Evolutionary conservation across 1,140 invertebrate species (phyloP), one percentile per base, ranked within the genome.

Genomic region (Heliconius melpomene): DNA sequence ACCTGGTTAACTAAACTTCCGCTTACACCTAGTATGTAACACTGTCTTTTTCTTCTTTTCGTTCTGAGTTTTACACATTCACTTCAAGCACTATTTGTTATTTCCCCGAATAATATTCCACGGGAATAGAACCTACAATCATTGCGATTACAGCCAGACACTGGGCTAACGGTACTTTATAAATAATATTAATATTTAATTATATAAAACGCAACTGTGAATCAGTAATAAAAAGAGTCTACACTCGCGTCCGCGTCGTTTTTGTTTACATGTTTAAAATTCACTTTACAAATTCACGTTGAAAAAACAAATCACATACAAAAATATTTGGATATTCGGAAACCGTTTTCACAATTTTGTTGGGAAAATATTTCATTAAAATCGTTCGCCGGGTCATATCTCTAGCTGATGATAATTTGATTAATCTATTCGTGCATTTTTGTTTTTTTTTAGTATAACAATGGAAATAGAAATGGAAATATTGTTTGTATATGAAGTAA

Each of bases 241-340:
- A 66, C 60, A 9, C 26, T 29, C 60, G 60, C 11, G 60, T 66
- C 60, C 60, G 13, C 60, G 11, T 29, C 60, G 60, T 66, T 29
- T 60, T 66, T 66, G 23, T 66, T 66, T 66, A 66, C 60, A 66
- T 66, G 26, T 66, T 66, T 66, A 66, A 66, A 16, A 66, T 66
- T 66, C 60, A 16, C 60, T 66, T 66, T 66, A 66, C 26, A 66
- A 66, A 66, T 29, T 26, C 9, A 26, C 60, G 60, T 29, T 66
- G 26, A 66, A 66, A 66, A 26, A 66, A 66, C 26, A 66, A 66
- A 66, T 66, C 60, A 66, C 23, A 66, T 26, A 66, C 23, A 66
- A 66, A 66, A 66, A 66, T 66, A 66, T 66, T 66, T 66, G 60
- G 23, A 66, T 66, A 66, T 66, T 66, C 60, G 60, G 13, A 66